Base-by-base conservation (phyloP, 2,888 invertebrate species). In the Eugnorisma glareosa region DNA sequence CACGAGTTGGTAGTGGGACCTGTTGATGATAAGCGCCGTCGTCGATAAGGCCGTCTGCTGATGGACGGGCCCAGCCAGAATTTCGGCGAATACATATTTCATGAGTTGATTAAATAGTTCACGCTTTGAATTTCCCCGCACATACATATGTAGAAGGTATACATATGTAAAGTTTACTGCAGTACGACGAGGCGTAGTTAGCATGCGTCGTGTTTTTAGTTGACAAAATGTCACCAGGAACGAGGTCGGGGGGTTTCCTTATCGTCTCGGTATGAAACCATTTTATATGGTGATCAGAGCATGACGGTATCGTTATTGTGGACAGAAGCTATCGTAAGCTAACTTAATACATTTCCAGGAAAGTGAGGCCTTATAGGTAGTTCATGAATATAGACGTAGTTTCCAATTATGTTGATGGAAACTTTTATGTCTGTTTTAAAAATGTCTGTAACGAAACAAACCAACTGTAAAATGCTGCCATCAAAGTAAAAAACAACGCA, bases 51-150 rank as follows among this genome's bases (percentile, higher is more conserved):
- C 94, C 91, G 86, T 89, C 91, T 87, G 88, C 94, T 96, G 96
- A 96, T 94, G 95, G 95, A 96, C 94, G 94, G 94, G 93, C 93
- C 91, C 91, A 93, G 93, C 92, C 94, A 91, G 95, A 95, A 96
- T 95, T 96, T 96, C 94, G 96, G 96, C 93, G 93, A 96, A 96
- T 96, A 95, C 95, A 96, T 96, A 95, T 95, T 96, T 95, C 96
- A 96, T 96, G 96, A 96, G 94, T 95, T 95, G 96, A 96, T 96
- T 96, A 96, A 96, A 96, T 96, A 96, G 95, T 96, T 96, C 93
- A 93, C 94, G 94, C 94, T 95, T 93, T 94, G 93, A 92, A 95
- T 94, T 94, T 92, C 91, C 90, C 88, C 89, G 89, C 88, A 88
- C 85, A 90, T 90, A 90, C 90, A 91, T 91, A 91, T 90, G 89